Evolutionary conservation across 2,888 invertebrate genomes (phyloP).

Genomic region (Willowsia nigromaculata): DNA sequence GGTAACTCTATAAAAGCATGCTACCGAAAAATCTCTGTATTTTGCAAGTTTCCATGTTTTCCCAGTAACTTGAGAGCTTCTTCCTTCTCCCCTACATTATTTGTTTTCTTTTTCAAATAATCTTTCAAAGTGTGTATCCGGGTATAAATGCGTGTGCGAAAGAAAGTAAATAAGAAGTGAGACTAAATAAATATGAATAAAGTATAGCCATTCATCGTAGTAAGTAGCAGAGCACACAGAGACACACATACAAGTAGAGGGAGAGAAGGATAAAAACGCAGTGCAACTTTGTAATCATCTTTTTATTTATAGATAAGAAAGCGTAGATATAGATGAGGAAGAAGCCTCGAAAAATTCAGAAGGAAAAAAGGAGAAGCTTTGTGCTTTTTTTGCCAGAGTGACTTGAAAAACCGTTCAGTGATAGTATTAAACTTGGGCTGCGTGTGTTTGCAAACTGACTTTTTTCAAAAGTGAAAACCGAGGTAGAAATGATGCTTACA

Average conservation of each 20-base stretch:
- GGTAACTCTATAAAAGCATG: neutral
- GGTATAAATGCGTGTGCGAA: neutral
- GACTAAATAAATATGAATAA: neutral
- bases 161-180: constrained; percentile 44
- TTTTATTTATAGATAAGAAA: neutral
- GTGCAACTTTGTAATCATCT: constrained; percentile 19
- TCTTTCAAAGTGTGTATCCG: neutral
- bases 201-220: neutral
- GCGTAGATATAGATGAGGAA: neutral
- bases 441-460: neutral
- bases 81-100: neutral
- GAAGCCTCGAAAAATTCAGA: neutral
- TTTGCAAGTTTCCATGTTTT: neutral
- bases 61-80: constrained; percentile 5
- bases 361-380: neutral
- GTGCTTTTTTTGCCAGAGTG: neutral
- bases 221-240: neutral
- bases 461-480: neutral
- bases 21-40: neutral
- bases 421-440: neutral
- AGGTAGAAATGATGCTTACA: neutral
- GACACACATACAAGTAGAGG: neutral
- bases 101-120: neutral
- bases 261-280: neutral
- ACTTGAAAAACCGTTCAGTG: constrained; percentile 10